Percentiles rank a stretch among this genome's conserved stretches.
Conservation (phyloP, 2,888 invertebrate species). For the Leptopilina drosophilae region DNA sequence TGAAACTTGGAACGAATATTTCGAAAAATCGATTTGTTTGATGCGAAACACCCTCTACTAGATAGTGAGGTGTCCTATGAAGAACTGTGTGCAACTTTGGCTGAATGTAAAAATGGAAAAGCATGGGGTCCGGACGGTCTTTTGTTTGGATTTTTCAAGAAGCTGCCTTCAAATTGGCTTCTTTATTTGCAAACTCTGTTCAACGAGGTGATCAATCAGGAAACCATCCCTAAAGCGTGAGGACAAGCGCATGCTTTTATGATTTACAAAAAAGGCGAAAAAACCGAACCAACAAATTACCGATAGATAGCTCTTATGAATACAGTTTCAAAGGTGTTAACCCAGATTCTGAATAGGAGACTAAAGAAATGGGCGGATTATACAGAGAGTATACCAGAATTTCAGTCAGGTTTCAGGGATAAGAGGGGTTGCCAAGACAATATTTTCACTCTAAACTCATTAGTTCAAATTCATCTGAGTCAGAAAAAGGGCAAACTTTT, state of each 20-base stretch:
- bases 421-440: slow-evolving; percentile 16
- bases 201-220: neutral
- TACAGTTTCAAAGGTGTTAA: slow-evolving; percentile 33
- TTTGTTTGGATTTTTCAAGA: neutral
- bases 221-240: slow-evolving; percentile 20
- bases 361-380: neutral
- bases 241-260: slow-evolving; percentile 12
- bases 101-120: slow-evolving; percentile 29
- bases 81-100: slow-evolving; percentile 10
- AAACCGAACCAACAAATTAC: slow-evolving; percentile 4
- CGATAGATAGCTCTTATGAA: slow-evolving; percentile 32
- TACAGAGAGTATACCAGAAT: slow-evolving; percentile 23
- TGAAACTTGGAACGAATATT: neutral
- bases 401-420: slow-evolving; percentile 29
- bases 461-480: slow-evolving; percentile 27
- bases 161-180: slow-evolving; percentile 29
- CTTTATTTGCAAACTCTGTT: slow-evolving; percentile 11
- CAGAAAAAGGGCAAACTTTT: neutral
- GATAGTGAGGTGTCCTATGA: slow-evolving; percentile 1
- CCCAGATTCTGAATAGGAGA: neutral
- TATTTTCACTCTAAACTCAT: neutral
- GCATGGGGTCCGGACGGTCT: neutral
- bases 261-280: slow-evolving; percentile 34
- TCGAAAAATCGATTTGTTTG: neutral
- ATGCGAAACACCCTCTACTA: slow-evolving; percentile 15